Conservation (phyloP, 1,140 invertebrate genomes). For the Notospermus geniculatus region DNA sequence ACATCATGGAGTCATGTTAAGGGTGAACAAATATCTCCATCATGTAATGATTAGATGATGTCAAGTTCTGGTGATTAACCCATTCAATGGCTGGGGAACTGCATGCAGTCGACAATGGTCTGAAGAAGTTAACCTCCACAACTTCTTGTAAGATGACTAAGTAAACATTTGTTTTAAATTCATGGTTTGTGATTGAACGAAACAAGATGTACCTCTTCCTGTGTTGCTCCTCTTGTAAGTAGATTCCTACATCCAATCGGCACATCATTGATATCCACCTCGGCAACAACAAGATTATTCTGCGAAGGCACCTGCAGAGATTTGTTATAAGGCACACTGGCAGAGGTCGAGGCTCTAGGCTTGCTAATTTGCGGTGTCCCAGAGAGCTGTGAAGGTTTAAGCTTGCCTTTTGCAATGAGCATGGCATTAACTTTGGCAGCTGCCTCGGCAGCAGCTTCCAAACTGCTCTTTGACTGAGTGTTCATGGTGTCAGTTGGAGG, state of each 20-base stretch:
- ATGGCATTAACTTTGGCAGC: conserved; percentile 61
- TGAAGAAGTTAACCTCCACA: no score
- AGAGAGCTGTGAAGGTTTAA: conserved; percentile 55
- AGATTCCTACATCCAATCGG: conserved; percentile 64
- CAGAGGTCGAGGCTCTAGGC: conserved; percentile 14
- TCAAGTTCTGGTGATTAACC: no score
- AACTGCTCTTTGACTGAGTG: conserved; percentile 38
- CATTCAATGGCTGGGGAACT: no score
- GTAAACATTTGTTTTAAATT: no score
- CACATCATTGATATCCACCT: conserved; percentile 68
- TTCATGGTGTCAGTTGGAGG: no score
- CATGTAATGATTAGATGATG: no score
- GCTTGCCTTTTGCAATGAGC: conserved; percentile 63
- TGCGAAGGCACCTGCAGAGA: conserved; percentile 3
- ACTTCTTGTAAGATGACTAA: no score
- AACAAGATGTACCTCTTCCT: conserved; percentile 63
- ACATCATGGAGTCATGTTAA: no score
- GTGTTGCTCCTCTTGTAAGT: conserved; percentile 64
- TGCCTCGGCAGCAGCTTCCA: conserved; percentile 58
- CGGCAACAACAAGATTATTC: conserved; percentile 51
- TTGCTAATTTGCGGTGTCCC: conserved; percentile 22
- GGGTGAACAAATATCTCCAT: neutral
- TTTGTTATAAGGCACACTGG: no score
- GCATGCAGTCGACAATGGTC: no score
- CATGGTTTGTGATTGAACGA: no score